Base-by-base conservation (phyloP, 2,888 invertebrate species). In the Apeira syringaria region DNA sequence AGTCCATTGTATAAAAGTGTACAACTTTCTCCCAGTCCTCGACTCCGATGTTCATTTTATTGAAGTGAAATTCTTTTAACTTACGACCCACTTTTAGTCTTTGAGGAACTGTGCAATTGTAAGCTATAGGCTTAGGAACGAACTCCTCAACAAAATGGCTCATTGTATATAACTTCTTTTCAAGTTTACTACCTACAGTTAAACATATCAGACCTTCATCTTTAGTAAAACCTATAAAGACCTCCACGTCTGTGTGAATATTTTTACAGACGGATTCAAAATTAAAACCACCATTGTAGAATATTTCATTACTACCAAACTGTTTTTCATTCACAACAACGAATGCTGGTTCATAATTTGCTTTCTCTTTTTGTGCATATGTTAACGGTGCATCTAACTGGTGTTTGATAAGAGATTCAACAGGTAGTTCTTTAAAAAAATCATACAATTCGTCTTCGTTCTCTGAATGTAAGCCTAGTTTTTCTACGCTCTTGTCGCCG, bases 171-270 rank as follows among this genome's bases (percentile, higher is more conserved):
- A 27, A 47, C 20, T 47, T 47, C 35, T 24, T 54, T 28, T 44
- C 44, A 5, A 41, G 5, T 3, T 26, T 28, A 5, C 18, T 31
- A 24, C 31, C 50, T 3, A 44, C 15, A 8, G 30, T 18, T 4
- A 50, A 10, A 13, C 26, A 9, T 7, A 50, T 20, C 5, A 50
- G 7, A 7, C 50, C 50, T 26, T 50, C 50, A 10, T 50, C 50
- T 40, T 43, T 37, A 4, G 43, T 50, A 11, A 25, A 29, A 1
- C 50, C 50, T 5, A 37, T 10, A 5, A 95, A 92, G 71, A 94
- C 91, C 0, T 95, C 94, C 0, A 93, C 83, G 7, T 58, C 71
- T 30, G 70, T 61, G 20, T 91, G 77, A n/a, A 80, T 80, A n/a
- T 92, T 91, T 9, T 81, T 69, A 47, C 81, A 75, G 5, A 85